Conservation (phyloP, 2,113 vertebrate genomes). For the Marmota flaviventris region DNA sequence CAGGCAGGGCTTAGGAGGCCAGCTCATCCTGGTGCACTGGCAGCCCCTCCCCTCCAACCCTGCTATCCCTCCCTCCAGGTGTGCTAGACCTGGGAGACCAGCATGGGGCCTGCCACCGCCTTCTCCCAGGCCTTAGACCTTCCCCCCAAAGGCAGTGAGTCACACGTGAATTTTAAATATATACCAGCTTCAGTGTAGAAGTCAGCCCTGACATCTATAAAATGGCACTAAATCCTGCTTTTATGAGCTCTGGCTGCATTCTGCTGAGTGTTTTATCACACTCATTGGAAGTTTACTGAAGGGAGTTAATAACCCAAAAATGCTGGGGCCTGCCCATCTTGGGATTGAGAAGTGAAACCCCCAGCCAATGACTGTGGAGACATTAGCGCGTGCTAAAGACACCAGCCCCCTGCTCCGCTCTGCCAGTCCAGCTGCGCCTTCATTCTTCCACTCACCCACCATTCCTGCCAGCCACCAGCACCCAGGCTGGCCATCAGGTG, state of each 20-base stretch:
- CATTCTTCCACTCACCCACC: neutral
- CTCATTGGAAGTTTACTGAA: slow-evolving; percentile 71
- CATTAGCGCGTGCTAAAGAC: neutral
- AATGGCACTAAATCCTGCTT: slow-evolving; percentile 79
- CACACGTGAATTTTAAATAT: slow-evolving; percentile 55
- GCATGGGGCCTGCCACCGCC: neutral
- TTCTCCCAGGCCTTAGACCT: neutral
- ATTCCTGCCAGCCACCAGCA: neutral
- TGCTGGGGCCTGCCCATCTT: neutral
- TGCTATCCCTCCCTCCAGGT: neutral
- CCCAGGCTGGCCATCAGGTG: neutral
- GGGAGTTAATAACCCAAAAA: slow-evolving; percentile 76
- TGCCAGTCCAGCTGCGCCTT: neutral
- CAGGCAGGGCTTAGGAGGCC: neutral
- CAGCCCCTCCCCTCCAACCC: neutral
- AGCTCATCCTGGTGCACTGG: neutral
- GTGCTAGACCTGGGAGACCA: neutral
- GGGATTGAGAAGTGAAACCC: neutral
- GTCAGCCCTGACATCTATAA: slow-evolving; percentile 78
- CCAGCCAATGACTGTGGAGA: rapidly evolving
- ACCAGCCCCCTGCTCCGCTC: neutral
- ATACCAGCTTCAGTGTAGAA: neutral
- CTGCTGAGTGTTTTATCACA: slow-evolving; percentile 75
- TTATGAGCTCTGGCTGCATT: slow-evolving; percentile 79
- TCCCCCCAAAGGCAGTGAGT: slow-evolving; percentile 31